Evolutionary conservation across 2,888 invertebrate genomes (phyloP).

Genomic region (Xanthorhoe designata): DNA sequence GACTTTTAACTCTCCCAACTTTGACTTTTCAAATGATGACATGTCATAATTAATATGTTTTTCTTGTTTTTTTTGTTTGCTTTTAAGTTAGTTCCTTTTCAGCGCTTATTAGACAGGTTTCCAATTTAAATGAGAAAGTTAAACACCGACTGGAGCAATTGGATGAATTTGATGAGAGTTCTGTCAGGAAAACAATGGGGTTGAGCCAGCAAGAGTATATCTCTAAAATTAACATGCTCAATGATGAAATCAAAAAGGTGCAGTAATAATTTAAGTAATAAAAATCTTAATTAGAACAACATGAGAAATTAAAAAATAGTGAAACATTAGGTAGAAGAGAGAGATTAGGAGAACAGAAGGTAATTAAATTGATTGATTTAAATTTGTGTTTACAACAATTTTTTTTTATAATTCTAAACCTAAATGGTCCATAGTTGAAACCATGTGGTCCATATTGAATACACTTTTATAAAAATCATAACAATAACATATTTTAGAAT

Average conservation of each 20-base stretch:
- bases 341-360: no score
- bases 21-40: no score
- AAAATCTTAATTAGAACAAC: background rate
- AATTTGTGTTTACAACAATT: no score
- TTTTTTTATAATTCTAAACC: no score
- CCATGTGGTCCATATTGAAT: no score
- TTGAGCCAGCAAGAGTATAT: slow-evolving; percentile 97
- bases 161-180: slow-evolving; percentile 97
- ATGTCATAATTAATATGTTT: background rate
- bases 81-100: slow-evolving; percentile 83
- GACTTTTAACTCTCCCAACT: no score
- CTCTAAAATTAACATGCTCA: slow-evolving; percentile 94
- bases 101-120: slow-evolving; percentile 93
- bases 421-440: no score
- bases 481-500: no score
- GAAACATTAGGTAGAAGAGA: no score
- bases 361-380: no score
- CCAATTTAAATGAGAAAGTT: slow-evolving; percentile 93
- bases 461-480: background rate
- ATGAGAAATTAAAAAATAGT: background rate
- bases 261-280: background rate
- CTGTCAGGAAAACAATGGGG: slow-evolving; percentile 94
- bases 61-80: slow-evolving; percentile 55
- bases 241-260: slow-evolving; percentile 92
- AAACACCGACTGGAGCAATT: slow-evolving; percentile 96